Base-by-base conservation (phyloP, 2,113 vertebrate genomes). In the Rhea americana region DNA sequence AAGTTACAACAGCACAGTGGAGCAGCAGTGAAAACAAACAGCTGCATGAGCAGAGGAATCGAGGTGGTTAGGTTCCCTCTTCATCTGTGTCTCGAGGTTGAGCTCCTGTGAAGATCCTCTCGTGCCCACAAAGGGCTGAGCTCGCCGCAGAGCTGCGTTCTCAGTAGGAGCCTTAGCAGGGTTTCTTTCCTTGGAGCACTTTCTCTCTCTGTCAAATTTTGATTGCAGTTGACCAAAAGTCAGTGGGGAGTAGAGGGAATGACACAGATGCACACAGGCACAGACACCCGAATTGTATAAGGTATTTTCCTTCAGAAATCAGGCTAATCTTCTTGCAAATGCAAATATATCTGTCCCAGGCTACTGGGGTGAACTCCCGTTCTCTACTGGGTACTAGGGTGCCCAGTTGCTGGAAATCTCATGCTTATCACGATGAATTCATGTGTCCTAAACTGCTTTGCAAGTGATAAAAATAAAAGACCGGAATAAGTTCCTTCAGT, bases 391-490 rank as follows among this genome's bases (percentile, higher is more conserved):
- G 12, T 13, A 1, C 32, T 43, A 45, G 4, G 7, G 13, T 61
- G 9, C 3, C 63, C 48, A 3, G 12, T 62, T 72, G 25, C 41
- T 71, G 66, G 51, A 24, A 82, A 70, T 55, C 15, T 58, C 28
- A 75, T 39, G 25, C 7, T 20, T 14, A 28, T 15, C 45, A 16
- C 25, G 47, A 55, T 24, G 35, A 81, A 68, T 50, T 24, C 32
- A 4, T 25, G 2, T 70, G 21, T 30, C 82, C 78, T 48, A 88
- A 86, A 86, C 25, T 41, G 30, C 11, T 47, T 61, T 75, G 35
- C 22, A 26, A 56, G 47, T 63, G 51, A 47, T 74, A 81, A 30
- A 93, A 88, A 95, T 37, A 89, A 86, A 86, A 92, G 90, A 14
- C 51, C 71, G 72, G 62, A 82, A 85, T 35, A 78, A 89, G 53